Evolutionary conservation across 2,888 invertebrate genomes (phyloP), one percentile per base, ranked within the genome.

Genomic region (Calephelis perditalis): DNA sequence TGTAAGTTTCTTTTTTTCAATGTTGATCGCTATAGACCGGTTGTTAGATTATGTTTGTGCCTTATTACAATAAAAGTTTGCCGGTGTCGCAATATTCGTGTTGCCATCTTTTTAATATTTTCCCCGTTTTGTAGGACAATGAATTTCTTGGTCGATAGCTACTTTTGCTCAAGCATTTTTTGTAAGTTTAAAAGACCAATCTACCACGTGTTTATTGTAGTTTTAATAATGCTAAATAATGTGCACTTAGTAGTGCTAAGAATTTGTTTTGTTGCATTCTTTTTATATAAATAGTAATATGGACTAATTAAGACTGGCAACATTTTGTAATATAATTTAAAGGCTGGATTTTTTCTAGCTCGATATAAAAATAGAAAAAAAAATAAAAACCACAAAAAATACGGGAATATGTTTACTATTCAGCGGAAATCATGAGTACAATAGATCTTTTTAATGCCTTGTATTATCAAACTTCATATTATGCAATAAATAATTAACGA

Each of bases 81-180:
- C 40, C 6, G 40, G 40, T 40, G 49, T 65, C 56, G 55, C 57
- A 57, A 55, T 55, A 36, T 9, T 59, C 37, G 12, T 64, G 61
- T 49, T 64, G 60, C 56, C 65, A 57, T 63, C 58, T 59, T 59
- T 62, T 49, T 62, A 63, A 60, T 62, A 68, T 73, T 72, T 70
- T 36, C 52, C 52, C 52, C 11, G 11, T 35, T 10, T 71, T 68
- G 59, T 76, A 73, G 72, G 78, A 78, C 83, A 83, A 84, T 85
- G 81, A 78, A 81, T 82, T 82, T 79, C 78, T 71, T 73, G 65
- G 68, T 72, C 67, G 70, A 71, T 68, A 69, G 64, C 65, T 63
- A 63, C 68, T 69, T 67, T 82, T 85, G 86, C 86, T 86, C 86
- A 85, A 85, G 82, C 81, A 82, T 52, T 52, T 52, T 52, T 72